A percentile compares a stretch with the other conserved stretches of the same genome.
Conservation (phyloP, 2,797 vertebrate species). For the Helarctos malayanus region DNA sequence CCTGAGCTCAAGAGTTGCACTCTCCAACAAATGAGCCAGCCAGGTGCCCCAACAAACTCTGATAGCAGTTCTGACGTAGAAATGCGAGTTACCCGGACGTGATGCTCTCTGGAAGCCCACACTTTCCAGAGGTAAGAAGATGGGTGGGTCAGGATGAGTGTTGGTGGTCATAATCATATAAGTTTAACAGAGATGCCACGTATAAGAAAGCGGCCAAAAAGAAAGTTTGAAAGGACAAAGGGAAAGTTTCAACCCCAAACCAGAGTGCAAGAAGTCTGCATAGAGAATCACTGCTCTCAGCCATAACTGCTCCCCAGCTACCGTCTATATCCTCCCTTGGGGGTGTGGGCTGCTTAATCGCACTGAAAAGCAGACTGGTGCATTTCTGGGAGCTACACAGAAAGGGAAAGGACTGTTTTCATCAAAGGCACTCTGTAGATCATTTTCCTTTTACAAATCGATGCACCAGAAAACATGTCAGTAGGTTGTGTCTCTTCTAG, state of each 20-base stretch:
- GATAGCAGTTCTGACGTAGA: neutral
- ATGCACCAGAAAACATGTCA: neutral
- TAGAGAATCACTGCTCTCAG: neutral
- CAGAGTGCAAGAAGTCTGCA: neutral
- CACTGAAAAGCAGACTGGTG: slow-evolving; percentile 6
- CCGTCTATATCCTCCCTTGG: neutral
- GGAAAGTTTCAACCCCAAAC: neutral
- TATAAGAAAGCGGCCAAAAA: slow-evolving; percentile 9
- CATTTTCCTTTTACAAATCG: slow-evolving; percentile 56
- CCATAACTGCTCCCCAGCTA: neutral
- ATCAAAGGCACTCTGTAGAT: slow-evolving; percentile 30
- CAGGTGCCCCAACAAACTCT: neutral
- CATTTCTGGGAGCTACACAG: slow-evolving; percentile 34
- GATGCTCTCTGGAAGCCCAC: neutral
- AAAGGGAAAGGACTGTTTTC: slow-evolving; percentile 17
- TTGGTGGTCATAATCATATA: neutral
- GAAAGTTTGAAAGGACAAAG: slow-evolving; percentile 21
- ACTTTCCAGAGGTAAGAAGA: neutral
- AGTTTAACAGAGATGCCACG: neutral
- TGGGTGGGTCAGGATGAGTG: neutral
- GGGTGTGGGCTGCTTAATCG: slow-evolving; percentile 20
- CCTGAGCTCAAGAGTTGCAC: too few relatives aligned
- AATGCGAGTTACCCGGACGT: neutral
- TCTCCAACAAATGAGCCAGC: too few relatives aligned
- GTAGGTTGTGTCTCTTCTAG: slow-evolving; percentile 4